Percentiles rank a stretch among this genome's conserved stretches.
These are phyloP conservation scores for Littorina saxatilis DNA, from an alignment of 1,140 invertebrate genomes.

Conservation along the genomic window DNA sequence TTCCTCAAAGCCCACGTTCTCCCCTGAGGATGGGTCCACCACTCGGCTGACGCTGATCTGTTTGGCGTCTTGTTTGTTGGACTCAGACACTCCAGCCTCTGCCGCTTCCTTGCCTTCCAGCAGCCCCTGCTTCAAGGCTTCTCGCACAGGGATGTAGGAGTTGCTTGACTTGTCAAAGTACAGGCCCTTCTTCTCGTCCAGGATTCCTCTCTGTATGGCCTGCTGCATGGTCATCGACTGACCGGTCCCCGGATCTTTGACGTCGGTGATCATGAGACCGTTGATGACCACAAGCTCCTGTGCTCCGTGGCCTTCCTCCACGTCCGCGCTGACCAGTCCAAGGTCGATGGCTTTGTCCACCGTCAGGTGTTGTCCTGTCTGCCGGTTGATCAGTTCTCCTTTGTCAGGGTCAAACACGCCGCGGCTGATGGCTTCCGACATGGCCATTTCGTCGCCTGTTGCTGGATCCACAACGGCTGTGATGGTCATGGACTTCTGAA, in stretches of 20 bases:
- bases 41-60: conserved; percentile 63
- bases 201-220: conserved; percentile 64
- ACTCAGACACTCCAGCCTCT: conserved; percentile 86
- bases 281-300: conserved; percentile 58
- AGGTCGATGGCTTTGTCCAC: conserved; percentile 83
- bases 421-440: conserved; percentile 89
- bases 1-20: conserved; percentile 82
- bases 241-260: conserved; percentile 83
- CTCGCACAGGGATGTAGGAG: conserved; percentile 80
- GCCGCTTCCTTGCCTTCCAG: conserved; percentile 86
- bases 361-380: conserved; percentile 65
- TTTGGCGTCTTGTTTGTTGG: conserved; percentile 84
- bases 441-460: conserved; percentile 83
- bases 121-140: conserved; percentile 86
- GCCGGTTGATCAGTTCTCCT: conserved; percentile 67
- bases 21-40: conserved; percentile 84
- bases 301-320: conserved; percentile 72
- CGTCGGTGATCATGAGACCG: conserved; percentile 56
- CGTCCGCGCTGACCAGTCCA: conserved; percentile 68
- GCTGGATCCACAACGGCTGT: conserved; percentile 65
- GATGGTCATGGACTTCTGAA: conserved; percentile 86
- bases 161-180: conserved; percentile 81
- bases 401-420: conserved; percentile 76
- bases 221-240: conserved; percentile 82
- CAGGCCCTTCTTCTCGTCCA: conserved; percentile 77